Evolutionary conservation across 1,140 invertebrate species (phyloP), one percentile per base, ranked within the genome.

Genomic region (Drosophila parabipectinata): DNA sequence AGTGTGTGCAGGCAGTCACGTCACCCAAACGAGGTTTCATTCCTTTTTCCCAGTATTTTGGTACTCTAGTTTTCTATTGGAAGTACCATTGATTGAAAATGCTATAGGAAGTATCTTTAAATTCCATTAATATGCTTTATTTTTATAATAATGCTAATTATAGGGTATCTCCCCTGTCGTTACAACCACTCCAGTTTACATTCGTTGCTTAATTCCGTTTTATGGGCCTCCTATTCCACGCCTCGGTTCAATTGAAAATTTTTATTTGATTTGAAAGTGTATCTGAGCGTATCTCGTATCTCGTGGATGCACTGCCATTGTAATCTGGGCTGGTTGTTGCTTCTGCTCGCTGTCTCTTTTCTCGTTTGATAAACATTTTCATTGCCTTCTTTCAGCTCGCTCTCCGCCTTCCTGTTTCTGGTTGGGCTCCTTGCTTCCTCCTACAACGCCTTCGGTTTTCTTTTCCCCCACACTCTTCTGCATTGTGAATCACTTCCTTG

Each of bases 341-440:
- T 32, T 39, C 34, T 61, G 47, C 47, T 50, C 12, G 4, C 50
- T 39, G 26, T 34, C 52, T 68, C 63, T 57, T 48, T 57, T 69
- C 45, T 68, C 63, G 59, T 67, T 64, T 67, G 63, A 67, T 67
- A 67, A 67, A 67, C 63, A 67, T 67, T 67, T 67, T 67, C 63
- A 67, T 64, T 67, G 63, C 63, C 63, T 67, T 64, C 41, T 69
- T 12, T 45, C 44, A 24, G 5, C 14, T 18, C 10, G 0, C 58
- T 60, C 64, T 50, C 41, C 67, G 5, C 6, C 15, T 12, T 45
- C 44, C 39, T 68, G 21, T 47, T 28, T 56, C 66, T 67, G 41
- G 41, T 44, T 15, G 50, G 66, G 24, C 68, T 68, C 62, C 67
- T 69, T 53, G 67, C 66, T 68, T 69, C 66, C 66, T 69, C 63